Conservation (phyloP, 2,888 invertebrate species). For the Ichneumon xanthorius region DNA sequence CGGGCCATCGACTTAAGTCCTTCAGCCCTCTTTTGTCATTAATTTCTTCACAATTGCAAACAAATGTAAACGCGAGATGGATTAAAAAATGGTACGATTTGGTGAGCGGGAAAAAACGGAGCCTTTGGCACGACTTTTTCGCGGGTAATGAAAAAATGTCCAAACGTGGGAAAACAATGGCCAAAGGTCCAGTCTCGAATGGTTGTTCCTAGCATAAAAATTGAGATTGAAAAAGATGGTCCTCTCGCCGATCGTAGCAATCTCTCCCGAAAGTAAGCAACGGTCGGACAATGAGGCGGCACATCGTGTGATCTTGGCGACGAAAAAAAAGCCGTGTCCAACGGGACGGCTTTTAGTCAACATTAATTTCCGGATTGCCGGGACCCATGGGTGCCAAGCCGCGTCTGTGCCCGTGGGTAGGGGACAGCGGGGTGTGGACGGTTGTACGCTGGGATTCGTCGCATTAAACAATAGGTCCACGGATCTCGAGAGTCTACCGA, state of each 20-base stretch:
- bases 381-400: slow-evolving; percentile 33
- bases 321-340: slow-evolving; percentile 40
- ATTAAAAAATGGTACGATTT: too few species aligned
- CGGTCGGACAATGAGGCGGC: slow-evolving; percentile 52
- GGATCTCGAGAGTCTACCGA: slow-evolving; percentile 54
- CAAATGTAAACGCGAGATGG: too few species aligned
- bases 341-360: slow-evolving; percentile 57
- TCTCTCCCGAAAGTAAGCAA: slow-evolving; percentile 31
- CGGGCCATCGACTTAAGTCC: too few species aligned
- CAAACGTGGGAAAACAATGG: too few species aligned
- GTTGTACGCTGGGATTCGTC: slow-evolving; percentile 47
- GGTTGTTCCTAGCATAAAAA: neutral
- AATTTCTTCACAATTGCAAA: too few species aligned
- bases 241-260: slow-evolving; percentile 30
- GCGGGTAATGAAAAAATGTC: too few species aligned
- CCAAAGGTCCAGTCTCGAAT: too few species aligned
- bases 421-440: neutral
- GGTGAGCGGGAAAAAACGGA: too few species aligned
- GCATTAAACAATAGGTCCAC: slow-evolving; percentile 57
- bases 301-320: slow-evolving; percentile 57
- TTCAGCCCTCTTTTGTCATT: too few species aligned
- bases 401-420: neutral
- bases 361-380: slow-evolving; percentile 68
- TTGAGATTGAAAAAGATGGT: neutral
- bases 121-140: too few species aligned